A percentile compares a stretch with the other conserved stretches of the same genome.
Conservation (phyloP, 2,888 invertebrate species). For the Lasioglossum pauxillum region DNA sequence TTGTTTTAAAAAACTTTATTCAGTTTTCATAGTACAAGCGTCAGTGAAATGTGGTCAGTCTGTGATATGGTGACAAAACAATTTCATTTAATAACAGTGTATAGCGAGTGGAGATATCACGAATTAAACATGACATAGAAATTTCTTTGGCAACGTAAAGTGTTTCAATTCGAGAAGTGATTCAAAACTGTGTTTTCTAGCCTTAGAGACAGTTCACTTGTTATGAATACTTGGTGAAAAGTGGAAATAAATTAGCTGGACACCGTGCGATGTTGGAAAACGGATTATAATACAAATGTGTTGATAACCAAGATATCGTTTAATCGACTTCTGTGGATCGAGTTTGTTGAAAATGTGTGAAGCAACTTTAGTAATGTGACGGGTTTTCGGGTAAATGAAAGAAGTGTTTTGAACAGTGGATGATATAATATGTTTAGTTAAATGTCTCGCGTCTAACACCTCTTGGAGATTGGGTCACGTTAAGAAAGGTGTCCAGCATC, state of each 20-base stretch:
- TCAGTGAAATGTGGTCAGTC: background rate
- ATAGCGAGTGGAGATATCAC: background rate
- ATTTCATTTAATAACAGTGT: background rate
- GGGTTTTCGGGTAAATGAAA: background rate
- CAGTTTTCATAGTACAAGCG: background rate
- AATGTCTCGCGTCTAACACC: slow-evolving; percentile 8
- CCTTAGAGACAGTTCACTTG: background rate
- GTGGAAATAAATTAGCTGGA: background rate
- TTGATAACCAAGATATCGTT: background rate
- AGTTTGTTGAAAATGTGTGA: background rate
- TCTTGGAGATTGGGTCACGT: background rate
- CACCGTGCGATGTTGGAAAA: background rate
- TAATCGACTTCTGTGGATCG: too few species aligned
- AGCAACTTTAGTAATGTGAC: background rate
- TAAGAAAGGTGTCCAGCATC: slow-evolving; percentile 24
- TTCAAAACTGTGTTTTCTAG: background rate
- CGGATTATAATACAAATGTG: background rate
- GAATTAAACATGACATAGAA: background rate
- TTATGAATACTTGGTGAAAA: background rate
- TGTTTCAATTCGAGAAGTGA: background rate
- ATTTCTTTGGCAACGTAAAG: background rate
- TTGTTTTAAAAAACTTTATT: background rate
- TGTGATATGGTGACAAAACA: background rate
- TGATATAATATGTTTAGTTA: slow-evolving; percentile 39
- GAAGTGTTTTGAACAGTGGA: slow-evolving; percentile 14